Percentiles rank a stretch among this genome's conserved stretches.
Evolutionary conservation across 2,113 vertebrate species (phyloP).

Genomic region (Oryzias woworae): DNA sequence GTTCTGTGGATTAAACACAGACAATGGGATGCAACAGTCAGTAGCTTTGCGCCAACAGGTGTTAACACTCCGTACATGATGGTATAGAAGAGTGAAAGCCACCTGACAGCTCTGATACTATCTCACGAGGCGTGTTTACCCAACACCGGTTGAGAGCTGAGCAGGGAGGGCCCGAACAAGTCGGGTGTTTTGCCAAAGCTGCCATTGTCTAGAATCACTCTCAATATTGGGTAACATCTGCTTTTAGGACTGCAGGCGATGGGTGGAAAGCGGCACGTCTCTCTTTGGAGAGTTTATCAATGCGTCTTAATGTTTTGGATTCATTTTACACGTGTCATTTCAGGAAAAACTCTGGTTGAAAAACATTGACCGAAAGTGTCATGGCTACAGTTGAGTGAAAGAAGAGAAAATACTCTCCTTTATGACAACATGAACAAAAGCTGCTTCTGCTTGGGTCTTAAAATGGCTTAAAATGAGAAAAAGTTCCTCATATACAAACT

Average conservation of each 20-base stretch:
- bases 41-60: constrained; percentile 34
- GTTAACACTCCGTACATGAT: constrained; percentile 18
- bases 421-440: too few species aligned
- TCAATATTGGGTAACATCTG: constrained; percentile 28
- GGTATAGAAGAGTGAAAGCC: constrained; percentile 41
- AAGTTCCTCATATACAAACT: too few species aligned
- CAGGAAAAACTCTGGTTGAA: background rate
- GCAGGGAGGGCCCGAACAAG: constrained; percentile 6
- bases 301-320: background rate
- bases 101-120: constrained; percentile 52
- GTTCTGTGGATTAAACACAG: background rate
- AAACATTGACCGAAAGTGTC: constrained; percentile 2
- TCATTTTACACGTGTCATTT: too few species aligned
- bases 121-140: constrained; percentile 55
- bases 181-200: constrained; percentile 18
- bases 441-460: too few species aligned
- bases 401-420: too few species aligned
- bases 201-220: constrained; percentile 30
- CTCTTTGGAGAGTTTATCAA: constrained; percentile 17
- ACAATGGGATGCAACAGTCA: background rate
- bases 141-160: constrained; percentile 37
- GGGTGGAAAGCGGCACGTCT: constrained; percentile 18
- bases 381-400: too few species aligned
- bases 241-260: constrained; percentile 29
- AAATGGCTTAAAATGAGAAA: too few species aligned